A percentile compares a stretch with the other conserved stretches of the same genome.
phyloP scores from a whole-genome alignment of 2,888 invertebrate species.

The Lampropteryx suffumata region DNA sequence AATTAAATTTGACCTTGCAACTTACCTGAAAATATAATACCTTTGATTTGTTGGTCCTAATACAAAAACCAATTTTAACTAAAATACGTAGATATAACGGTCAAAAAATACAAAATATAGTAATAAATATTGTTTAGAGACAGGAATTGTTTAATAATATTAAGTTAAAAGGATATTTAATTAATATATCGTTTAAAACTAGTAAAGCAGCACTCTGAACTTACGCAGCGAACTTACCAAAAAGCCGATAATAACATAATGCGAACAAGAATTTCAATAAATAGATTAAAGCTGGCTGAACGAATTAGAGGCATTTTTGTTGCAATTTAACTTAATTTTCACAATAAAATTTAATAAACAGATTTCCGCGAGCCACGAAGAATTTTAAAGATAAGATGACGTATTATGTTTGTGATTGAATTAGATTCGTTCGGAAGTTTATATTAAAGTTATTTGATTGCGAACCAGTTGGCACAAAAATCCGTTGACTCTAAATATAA shows the following conservation, averaged over 20 bases:
- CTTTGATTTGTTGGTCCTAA: neutral
- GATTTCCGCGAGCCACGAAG: conserved; percentile 19
- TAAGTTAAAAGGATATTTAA: conserved; percentile 27
- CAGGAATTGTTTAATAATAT: neutral
- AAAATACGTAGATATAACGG: neutral
- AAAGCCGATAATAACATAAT: conserved; percentile 75
- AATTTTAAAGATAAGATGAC: conserved; percentile 30
- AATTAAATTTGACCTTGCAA: neutral
- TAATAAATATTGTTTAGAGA: neutral
- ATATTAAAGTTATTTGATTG: neutral
- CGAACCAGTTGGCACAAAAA: too few relatives aligned
- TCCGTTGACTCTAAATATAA: too few relatives aligned
- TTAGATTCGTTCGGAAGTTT: conserved; percentile 41
- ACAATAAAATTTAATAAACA: conserved; percentile 18
- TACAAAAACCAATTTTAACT: neutral
- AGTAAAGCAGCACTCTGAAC: conserved; percentile 29
- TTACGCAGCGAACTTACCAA: conserved; percentile 76
- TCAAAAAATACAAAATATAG: neutral
- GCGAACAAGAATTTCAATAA: conserved; percentile 78
- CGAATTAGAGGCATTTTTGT: conserved; percentile 71
- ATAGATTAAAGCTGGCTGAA: conserved; percentile 69
- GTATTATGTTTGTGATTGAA: too few relatives aligned
- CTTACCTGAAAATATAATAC: neutral
- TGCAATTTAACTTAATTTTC: conserved; percentile 9
- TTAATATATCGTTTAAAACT: conserved; percentile 38